phyloP scores from a whole-genome alignment of 2,888 invertebrate species.

The Blera fallax region DNA sequence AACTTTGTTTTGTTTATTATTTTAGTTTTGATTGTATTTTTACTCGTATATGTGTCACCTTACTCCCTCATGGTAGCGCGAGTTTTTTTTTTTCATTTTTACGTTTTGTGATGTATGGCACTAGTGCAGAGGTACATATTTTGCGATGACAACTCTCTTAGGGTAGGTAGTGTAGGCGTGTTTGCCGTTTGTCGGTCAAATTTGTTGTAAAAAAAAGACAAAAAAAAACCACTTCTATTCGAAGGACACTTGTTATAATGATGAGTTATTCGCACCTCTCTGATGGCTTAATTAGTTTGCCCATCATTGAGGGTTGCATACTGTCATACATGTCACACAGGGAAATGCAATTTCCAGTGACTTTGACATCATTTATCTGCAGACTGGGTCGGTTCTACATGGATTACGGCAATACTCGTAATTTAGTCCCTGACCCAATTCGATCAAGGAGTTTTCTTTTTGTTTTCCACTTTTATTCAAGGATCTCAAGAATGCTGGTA shows the following conservation, averaged over 20 bases:
- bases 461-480: neutral
- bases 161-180: conserved; percentile 58
- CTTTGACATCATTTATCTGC: conserved; percentile 57
- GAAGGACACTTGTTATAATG: conserved; percentile 56
- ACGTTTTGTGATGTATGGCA: neutral
- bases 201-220: conserved; percentile 4
- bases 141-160: conserved; percentile 12
- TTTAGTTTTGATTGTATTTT: neutral
- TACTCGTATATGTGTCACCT: conserved; percentile 63
- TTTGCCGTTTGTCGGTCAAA: conserved; percentile 51
- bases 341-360: conserved; percentile 69
- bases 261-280: neutral
- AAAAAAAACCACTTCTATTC: neutral
- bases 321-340: no score
- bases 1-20: conserved; percentile 62
- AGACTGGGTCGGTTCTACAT: neutral
- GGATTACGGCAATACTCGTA: neutral
- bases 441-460: conserved; percentile 6
- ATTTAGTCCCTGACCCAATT: conserved; percentile 19
- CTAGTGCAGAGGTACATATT: neutral
- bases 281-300: conserved; percentile 52
- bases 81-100: conserved; percentile 22
- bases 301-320: conserved; percentile 64
- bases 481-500: conserved; percentile 18
- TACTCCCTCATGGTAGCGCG: conserved; percentile 59